Evolutionary conservation across 2,888 invertebrate genomes (phyloP), one percentile per base, ranked within the genome.

Genomic region (Stenchaetothrips biformis): DNA sequence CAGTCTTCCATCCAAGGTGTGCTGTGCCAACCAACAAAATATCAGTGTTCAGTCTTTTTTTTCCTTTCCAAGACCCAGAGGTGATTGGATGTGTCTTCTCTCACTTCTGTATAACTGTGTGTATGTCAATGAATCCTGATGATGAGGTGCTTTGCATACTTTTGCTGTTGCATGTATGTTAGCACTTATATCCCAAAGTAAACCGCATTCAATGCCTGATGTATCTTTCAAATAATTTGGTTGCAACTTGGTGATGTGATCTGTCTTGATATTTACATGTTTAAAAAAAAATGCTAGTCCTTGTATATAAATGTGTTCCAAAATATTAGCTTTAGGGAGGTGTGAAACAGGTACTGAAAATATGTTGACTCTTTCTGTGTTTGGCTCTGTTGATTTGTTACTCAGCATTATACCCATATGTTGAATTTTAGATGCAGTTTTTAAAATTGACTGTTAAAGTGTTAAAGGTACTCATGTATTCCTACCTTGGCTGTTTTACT

Each of bases 301-400:
- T 8, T 74, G 67, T 74, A 74, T 25, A 74, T 74, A 25, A 7
- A 21, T 8, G 9, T 21, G 11, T 74, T 74, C 67, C 67, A 18
- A 67, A 67, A 18, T 21, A 21, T n/a, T 67, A 67, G 67, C n/a
- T 21, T 67, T 67, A 67, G 67, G 37, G 7, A 67, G 21, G 16
- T 62, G n/a, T 67, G 67, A 67, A 67, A 67, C 67, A 67, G 21
- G 67, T 67, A 67, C 67, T 67, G 25, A 74, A 21, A 21, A 4
- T 7, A 67, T 21, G 21, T 18, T 67, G 7, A 25, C 11, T 25
- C 1, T 74, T 37, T 2, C 37, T 37, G 37, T 37, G 37, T 37
- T 37, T 37, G 37, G 37, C 37, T 37, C 37, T 37, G 37, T 37
- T 37, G 37, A 37, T 37, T 37, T 37, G 37, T 37, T 37, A 37